Conservation (phyloP, 2,797 vertebrate species). For the Pseudochaenichthys georgianus region DNA sequence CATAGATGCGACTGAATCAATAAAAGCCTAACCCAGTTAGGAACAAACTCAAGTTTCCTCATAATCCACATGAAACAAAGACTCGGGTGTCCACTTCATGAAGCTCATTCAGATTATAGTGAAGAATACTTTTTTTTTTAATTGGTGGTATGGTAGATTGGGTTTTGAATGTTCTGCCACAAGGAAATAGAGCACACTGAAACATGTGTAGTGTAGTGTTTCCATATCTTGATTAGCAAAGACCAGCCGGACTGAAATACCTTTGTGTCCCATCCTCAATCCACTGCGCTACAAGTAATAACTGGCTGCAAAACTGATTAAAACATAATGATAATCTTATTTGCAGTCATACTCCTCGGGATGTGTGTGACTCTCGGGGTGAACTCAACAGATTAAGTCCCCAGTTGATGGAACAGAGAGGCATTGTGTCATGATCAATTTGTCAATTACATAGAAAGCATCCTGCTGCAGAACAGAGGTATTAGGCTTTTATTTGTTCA, state of each 20-base stretch:
- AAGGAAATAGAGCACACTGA: constrained; percentile 9
- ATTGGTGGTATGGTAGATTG: constrained; percentile 4
- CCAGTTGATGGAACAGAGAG: constrained; percentile 24
- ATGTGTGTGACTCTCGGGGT: constrained; percentile 19
- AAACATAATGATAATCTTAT: constrained; percentile 54
- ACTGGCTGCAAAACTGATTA: constrained; percentile 50
- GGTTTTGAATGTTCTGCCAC: constrained; percentile 34
- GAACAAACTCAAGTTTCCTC: constrained; percentile 49
- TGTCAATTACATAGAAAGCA: constrained; percentile 35
- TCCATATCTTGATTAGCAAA: constrained; percentile 18
- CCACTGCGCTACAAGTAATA: constrained; percentile 11
- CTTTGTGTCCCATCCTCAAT: constrained; percentile 11
- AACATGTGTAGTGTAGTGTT: constrained; percentile 15
- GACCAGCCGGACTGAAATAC: constrained; percentile 1
- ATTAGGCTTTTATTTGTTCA: neutral
- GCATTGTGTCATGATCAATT: constrained; percentile 31
- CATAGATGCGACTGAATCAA: constrained; percentile 53
- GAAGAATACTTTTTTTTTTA: constrained; percentile 16
- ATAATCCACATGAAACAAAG: constrained; percentile 42
- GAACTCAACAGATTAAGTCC: constrained; percentile 25
- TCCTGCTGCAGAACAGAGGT: constrained; percentile 16
- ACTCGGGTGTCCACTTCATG: constrained; percentile 20
- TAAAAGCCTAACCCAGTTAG: constrained; percentile 67
- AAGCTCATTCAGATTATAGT: constrained; percentile 10
- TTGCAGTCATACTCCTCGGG: constrained; percentile 36